phyloP scores from a whole-genome alignment of 2,797 vertebrate genomes.

The Semaprochilodus insignis region DNA sequence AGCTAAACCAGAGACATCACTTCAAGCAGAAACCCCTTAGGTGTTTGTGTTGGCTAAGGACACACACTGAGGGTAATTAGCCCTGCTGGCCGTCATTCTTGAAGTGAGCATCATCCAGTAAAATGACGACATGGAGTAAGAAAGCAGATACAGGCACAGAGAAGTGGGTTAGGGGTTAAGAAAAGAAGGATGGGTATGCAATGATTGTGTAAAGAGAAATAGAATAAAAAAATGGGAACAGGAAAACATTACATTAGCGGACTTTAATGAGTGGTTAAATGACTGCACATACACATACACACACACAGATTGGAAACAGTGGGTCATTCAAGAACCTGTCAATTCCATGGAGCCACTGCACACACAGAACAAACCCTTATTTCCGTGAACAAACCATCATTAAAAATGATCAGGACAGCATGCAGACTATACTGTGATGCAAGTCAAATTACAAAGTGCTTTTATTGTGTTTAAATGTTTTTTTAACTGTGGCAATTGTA shows the following conservation, averaged over 20 bases:
- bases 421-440: no score
- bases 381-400: no score
- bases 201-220: background rate
- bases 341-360: background rate
- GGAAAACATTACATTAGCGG: no score
- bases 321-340: background rate
- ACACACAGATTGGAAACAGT: background rate
- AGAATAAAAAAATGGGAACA: background rate
- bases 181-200: background rate
- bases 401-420: no score
- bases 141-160: background rate
- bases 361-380: background rate
- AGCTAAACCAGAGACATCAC: conserved; percentile 35
- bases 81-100: conserved; percentile 8
- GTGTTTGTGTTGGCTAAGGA: conserved; percentile 51
- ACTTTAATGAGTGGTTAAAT: conserved; percentile 18
- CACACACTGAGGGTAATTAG: conserved; percentile 11
- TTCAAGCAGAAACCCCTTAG: conserved; percentile 41
- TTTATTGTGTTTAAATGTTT: no score
- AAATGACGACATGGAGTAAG: conserved; percentile 3
- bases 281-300: no score
- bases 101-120: conserved; percentile 2
- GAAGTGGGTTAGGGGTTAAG: background rate
- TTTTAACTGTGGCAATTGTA: no score
- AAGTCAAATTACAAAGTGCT: no score